Evolutionary conservation across 2,888 invertebrate species (phyloP), one percentile per base, ranked within the genome.

Genomic region (Gonocerus acuteangulatus): DNA sequence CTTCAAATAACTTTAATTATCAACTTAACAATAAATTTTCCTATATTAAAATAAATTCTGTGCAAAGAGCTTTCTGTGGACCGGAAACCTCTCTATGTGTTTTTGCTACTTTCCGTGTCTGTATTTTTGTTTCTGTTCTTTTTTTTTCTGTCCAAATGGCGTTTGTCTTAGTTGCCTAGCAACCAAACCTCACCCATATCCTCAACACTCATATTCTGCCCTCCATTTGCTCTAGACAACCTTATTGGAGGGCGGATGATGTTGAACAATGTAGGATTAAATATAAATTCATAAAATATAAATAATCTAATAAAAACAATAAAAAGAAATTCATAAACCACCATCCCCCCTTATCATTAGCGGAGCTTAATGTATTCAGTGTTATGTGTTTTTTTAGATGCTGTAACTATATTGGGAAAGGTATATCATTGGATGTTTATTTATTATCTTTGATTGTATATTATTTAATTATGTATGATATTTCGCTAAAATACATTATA

Each of bases 321-420:
- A 21, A 27, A 9, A 32, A 49, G 47, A 16, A 16, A 58, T 47
- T 19, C 47, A n/a, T 27, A 51, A 42, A 19, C 27, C 45, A 45
- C 56, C 22, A 57, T 45, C 19, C 49, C 42, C 47, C n/a, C 32
- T 16, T 21, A 18, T 23, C 45, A 19, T 27, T 64, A 64, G 64
- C 62, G 21, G 57, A 62, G 64, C 64, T 64, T 64, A 54, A 60
- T 64, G 61, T 62, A 56, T 45, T 64, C 45, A 62, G 60, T 64
- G 64, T 64, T 64, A 64, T 65, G 62, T 65, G 65, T 62, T 62
- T 45, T 54, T 51, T 61, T 65, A 63, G 63, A 65, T 65, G 65
- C 65, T 65, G 65, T 65, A 65, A 65, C 65, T 65, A 60, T 61
- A 63, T 65, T 65, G 65, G 65, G 65, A 65, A 65, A 65, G 65